These are phyloP conservation scores for Mohoua ochrocephala DNA, from an alignment of 2,113 vertebrate species.

Conservation along the genomic window DNA sequence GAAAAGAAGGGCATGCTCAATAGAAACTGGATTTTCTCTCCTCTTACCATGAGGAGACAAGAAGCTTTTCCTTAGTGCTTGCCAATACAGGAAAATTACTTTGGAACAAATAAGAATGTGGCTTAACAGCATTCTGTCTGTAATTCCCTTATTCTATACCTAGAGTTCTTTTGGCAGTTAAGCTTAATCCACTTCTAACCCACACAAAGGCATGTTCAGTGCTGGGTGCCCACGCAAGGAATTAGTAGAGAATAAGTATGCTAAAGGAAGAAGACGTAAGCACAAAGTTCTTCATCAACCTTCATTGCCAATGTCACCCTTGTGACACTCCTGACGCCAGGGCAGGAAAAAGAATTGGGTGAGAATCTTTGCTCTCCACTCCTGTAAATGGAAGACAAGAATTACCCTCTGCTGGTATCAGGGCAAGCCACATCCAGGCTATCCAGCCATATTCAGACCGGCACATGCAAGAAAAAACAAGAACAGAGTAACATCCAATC, in stretches of 20 bases:
- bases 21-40: background rate
- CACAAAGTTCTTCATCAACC: slow-evolving; percentile 4
- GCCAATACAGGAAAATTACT: slow-evolving; percentile 13
- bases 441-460: background rate
- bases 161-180: background rate
- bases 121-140: background rate
- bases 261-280: slow-evolving; percentile 3
- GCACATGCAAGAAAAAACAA: background rate
- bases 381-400: background rate
- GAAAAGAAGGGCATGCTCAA: slow-evolving; percentile 5
- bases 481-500: background rate
- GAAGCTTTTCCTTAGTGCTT: slow-evolving; percentile 16
- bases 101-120: slow-evolving; percentile 29
- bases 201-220: slow-evolving; percentile 29
- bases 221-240: slow-evolving; percentile 23
- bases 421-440: background rate
- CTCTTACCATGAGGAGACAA: background rate
- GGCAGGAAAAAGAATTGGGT: background rate
- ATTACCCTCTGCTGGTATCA: background rate
- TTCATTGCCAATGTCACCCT: background rate
- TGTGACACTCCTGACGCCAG: background rate
- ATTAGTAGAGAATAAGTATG: slow-evolving; percentile 20
- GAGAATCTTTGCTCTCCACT: background rate
- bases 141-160: slow-evolving; percentile 38
- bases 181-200: slow-evolving; percentile 47